These are phyloP conservation scores for Heliothis subflexa DNA, from an alignment of 1,140 invertebrate species.

Conservation along the genomic window DNA sequence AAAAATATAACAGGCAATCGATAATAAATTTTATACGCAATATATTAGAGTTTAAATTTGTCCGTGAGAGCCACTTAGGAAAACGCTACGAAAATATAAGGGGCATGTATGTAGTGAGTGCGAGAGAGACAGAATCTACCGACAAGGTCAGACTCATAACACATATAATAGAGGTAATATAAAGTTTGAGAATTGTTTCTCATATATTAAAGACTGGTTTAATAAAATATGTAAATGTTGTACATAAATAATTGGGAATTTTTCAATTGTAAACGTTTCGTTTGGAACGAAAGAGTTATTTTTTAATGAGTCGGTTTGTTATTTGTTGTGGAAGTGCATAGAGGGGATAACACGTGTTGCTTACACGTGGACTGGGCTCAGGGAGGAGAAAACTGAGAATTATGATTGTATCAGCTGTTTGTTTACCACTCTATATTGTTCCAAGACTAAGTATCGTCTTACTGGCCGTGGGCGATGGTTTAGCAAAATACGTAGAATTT, in stretches of 20 bases:
- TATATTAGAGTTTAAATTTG: slow-evolving; percentile 56
- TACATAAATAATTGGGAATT: slow-evolving; percentile 26
- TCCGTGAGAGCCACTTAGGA: slow-evolving; percentile 60
- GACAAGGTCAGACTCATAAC: slow-evolving; percentile 76
- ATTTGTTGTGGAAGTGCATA: not conserved
- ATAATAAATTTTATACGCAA: slow-evolving; percentile 57
- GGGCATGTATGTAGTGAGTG: slow-evolving; percentile 54
- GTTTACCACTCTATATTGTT: not conserved
- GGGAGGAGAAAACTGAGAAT: not conserved
- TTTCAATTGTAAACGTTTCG: slow-evolving; percentile 31
- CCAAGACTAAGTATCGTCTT: too few species aligned
- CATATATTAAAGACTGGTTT: slow-evolving; percentile 58
- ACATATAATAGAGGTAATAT: slow-evolving; percentile 63
- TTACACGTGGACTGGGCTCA: not conserved
- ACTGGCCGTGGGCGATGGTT: too few species aligned
- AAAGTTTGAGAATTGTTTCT: slow-evolving; percentile 37
- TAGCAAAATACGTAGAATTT: too few species aligned
- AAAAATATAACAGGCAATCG: slow-evolving; percentile 53
- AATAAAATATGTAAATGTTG: slow-evolving; percentile 48
- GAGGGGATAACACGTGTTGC: not conserved
- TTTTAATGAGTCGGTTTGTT: not conserved
- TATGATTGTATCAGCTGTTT: slow-evolving; percentile 13
- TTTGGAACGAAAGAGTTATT: not conserved
- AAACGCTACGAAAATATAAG: slow-evolving; percentile 72
- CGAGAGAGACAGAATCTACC: slow-evolving; percentile 62